Evolutionary conservation across 1,140 invertebrate genomes (phyloP).

Genomic region (Formica exsecta): DNA sequence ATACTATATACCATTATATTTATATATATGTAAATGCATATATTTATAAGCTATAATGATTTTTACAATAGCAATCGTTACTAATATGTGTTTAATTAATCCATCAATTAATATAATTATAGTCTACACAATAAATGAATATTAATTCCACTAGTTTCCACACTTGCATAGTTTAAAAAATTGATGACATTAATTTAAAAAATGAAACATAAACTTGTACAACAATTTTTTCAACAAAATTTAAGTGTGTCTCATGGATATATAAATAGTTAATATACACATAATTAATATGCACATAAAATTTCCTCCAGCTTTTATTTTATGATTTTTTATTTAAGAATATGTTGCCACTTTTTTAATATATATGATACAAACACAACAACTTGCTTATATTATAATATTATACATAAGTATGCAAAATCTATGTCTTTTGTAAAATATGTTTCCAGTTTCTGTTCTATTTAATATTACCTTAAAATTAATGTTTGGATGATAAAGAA

Average conservation of each 20-base stretch:
- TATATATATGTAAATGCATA: too few species aligned
- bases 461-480: conserved; percentile 23
- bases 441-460: conserved; percentile 12
- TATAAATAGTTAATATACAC: conserved; percentile 10
- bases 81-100: conserved; percentile 27
- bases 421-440: background rate
- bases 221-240: conserved; percentile 2
- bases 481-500: conserved; percentile 21
- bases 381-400: background rate
- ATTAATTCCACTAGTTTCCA: conserved; percentile 38
- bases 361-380: background rate
- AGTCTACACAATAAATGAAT: conserved; percentile 24
- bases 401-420: background rate
- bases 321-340: conserved; percentile 8
- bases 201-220: background rate
- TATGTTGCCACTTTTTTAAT: background rate
- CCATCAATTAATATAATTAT: conserved; percentile 60
- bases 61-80: conserved; percentile 13
- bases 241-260: background rate
- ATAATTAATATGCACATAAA: background rate
- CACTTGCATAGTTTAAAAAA: conserved; percentile 1
- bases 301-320: background rate
- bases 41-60: conserved; percentile 25
- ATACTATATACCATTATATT: too few species aligned
- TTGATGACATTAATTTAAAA: background rate